A percentile compares a stretch with the other conserved stretches of the same genome.
These are phyloP conservation scores for Eciton burchellii DNA, from an alignment of 1,140 invertebrate genomes.

Conservation along the genomic window DNA sequence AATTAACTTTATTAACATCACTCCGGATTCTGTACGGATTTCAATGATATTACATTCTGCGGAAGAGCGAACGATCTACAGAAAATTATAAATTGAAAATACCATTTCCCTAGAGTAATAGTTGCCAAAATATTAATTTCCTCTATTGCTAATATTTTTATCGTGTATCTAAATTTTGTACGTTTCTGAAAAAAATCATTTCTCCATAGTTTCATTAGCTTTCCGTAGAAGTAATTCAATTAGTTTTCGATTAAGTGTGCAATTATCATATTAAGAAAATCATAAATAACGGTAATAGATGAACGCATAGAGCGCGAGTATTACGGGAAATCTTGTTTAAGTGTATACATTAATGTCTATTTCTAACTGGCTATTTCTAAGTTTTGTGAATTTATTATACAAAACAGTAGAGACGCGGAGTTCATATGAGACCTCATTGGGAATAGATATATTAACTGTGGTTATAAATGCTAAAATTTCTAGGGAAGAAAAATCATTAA, in stretches of 20 bases:
- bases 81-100: constrained; percentile 13
- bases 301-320: neutral
- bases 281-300: constrained; percentile 12
- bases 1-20: too few species aligned
- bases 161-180: neutral
- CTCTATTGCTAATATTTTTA: neutral
- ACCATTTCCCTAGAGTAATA: constrained; percentile 3
- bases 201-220: neutral
- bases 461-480: constrained; percentile 54
- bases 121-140: constrained; percentile 2
- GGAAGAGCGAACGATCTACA: neutral
- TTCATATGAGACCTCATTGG: constrained; percentile 40
- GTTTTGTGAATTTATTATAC: constrained; percentile 63
- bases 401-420: constrained; percentile 53
- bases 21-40: neutral
- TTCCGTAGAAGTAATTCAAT: neutral
- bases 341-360: constrained; percentile 12
- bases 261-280: constrained; percentile 35
- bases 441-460: constrained; percentile 18
- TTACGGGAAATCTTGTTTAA: neutral
- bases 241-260: neutral
- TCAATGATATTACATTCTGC: constrained; percentile 2
- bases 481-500: constrained; percentile 43
- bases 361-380: constrained; percentile 47
- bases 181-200: neutral